A percentile compares a stretch with the other conserved stretches of the same genome.
phyloP scores from a whole-genome alignment of 1,140 invertebrate species.

The Belonocnema kinseyi region DNA sequence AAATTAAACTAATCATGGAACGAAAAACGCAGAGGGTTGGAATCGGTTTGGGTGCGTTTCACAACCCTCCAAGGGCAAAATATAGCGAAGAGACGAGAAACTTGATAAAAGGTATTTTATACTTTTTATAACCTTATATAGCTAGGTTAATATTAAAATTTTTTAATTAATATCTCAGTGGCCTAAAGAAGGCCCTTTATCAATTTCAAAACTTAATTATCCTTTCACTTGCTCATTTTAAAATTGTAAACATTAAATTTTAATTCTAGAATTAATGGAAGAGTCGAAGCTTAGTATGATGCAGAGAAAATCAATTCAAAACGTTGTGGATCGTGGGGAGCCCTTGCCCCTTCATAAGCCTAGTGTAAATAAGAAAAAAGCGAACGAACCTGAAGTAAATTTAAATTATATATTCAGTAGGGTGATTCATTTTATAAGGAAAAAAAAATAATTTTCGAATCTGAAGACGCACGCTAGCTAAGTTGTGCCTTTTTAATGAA shows the following conservation, averaged over 20 bases:
- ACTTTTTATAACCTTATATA: conserved; percentile 14
- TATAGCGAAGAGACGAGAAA: conserved; percentile 72
- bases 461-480: too few species aligned
- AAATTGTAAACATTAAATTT: background rate
- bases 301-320: conserved; percentile 69
- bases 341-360: conserved; percentile 56
- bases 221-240: background rate
- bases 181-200: too few species aligned
- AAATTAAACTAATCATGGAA: conserved; percentile 56
- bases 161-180: conserved; percentile 9
- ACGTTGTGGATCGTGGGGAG: conserved; percentile 67
- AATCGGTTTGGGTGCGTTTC: conserved; percentile 66
- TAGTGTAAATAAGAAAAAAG: conserved; percentile 35
- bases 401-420: background rate
- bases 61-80: conserved; percentile 65
- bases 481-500: too few species aligned
- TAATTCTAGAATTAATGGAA: conserved; percentile 65
- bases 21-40: conserved; percentile 62
- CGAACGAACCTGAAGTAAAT: conserved; percentile 47
- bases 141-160: conserved; percentile 2
- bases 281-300: conserved; percentile 73
- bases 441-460: too few species aligned
- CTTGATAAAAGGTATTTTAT: conserved; percentile 66
- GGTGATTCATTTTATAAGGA: too few species aligned
- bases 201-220: conserved; percentile 24